Evolutionary conservation across 2,113 vertebrate genomes (phyloP).

Genomic region (Microcebus lehilahytsara): DNA sequence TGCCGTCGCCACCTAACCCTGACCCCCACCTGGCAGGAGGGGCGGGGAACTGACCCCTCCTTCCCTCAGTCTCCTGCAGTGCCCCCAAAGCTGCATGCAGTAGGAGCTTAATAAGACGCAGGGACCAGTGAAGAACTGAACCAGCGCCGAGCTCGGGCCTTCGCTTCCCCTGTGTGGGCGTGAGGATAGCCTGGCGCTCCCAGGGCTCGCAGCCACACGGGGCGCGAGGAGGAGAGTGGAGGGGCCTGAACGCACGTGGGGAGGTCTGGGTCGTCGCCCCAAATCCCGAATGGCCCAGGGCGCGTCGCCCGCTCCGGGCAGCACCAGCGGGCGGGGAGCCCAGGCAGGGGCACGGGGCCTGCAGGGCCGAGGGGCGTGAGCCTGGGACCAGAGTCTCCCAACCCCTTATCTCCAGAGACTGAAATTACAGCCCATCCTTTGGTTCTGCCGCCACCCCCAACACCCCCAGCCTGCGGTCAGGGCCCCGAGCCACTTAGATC

Average conservation of each 20-base stretch:
- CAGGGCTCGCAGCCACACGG: background rate
- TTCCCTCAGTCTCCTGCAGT: too few species aligned
- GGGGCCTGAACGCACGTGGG: background rate
- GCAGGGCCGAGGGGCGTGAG: background rate
- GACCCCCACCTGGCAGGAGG: background rate
- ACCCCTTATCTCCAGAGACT: background rate
- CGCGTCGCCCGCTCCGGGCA: background rate
- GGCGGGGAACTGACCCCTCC: too few species aligned
- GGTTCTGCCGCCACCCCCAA: accelerated
- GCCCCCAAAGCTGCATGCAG: background rate
- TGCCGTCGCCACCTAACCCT: background rate
- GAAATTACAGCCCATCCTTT: background rate
- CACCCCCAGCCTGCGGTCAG: background rate
- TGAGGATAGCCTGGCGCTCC: accelerated
- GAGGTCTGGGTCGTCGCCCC: background rate
- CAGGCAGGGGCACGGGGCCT: background rate
- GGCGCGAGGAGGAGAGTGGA: too few species aligned
- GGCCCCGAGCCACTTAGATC: background rate
- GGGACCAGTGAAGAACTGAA: too few species aligned
- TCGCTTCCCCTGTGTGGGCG: accelerated
- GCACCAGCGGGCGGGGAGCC: too few species aligned
- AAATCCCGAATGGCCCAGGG: background rate
- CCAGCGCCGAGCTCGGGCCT: background rate
- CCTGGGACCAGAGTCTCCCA: background rate
- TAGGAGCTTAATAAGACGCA: background rate